A percentile compares a stretch with the other conserved stretches of the same genome.
Conservation (phyloP, 2,797 vertebrate species). For the Manis crassicaudata region DNA sequence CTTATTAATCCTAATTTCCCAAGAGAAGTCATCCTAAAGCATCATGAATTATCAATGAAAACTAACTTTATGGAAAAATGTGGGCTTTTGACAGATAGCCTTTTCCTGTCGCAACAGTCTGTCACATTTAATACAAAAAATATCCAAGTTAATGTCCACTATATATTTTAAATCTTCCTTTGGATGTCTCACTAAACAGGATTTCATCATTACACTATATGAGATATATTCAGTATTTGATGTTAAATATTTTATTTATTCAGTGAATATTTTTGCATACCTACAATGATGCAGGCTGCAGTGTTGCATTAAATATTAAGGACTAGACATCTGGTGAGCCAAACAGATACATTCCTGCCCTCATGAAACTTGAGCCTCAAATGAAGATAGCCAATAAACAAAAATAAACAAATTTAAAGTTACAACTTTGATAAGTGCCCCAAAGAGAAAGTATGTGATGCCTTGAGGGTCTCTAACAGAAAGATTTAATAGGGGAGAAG, state of each 20-base stretch:
- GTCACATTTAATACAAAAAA: background rate
- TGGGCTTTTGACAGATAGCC: background rate
- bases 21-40: background rate
- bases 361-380: background rate
- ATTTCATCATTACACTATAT: background rate
- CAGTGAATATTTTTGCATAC: background rate
- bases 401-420: background rate
- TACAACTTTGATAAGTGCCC: background rate
- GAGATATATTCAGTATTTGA: background rate
- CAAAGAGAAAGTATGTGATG: background rate
- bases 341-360: background rate
- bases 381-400: background rate
- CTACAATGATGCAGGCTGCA: background rate
- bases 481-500: no score
- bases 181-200: background rate
- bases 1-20: background rate
- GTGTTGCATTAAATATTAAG: background rate
- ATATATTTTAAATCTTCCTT: background rate
- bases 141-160: background rate
- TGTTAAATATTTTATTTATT: background rate
- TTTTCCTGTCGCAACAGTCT: background rate
- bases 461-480: background rate
- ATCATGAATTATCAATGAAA: background rate
- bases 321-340: background rate
- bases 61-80: background rate